These are phyloP conservation scores for Lynx canadensis DNA, from an alignment of 2,113 vertebrate genomes.

Conservation along the genomic window DNA sequence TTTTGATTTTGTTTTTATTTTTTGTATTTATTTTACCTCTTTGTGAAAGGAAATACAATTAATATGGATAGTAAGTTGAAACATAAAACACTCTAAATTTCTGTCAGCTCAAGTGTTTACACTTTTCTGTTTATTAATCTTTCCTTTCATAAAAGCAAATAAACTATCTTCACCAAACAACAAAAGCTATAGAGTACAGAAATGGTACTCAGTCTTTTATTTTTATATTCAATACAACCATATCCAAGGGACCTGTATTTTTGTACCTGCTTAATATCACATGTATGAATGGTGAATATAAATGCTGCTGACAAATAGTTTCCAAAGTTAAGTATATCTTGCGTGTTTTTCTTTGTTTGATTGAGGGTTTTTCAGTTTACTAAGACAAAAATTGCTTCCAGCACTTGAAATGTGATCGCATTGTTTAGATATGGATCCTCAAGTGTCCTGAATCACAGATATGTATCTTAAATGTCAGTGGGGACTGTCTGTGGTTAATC, in stretches of 20 bases:
- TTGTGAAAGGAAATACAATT: slow-evolving; percentile 24
- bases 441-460: slow-evolving; percentile 70
- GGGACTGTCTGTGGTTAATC: slow-evolving; percentile 75
- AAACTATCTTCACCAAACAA: background rate
- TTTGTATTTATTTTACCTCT: background rate
- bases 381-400: slow-evolving; percentile 67
- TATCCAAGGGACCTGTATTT: background rate
- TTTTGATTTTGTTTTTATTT: background rate
- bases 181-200: background rate
- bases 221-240: background rate
- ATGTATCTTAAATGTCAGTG: slow-evolving; percentile 64
- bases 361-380: slow-evolving; percentile 47
- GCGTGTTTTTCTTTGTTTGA: slow-evolving; percentile 57
- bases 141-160: background rate
- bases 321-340: slow-evolving; percentile 63
- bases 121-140: slow-evolving; percentile 55
- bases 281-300: background rate
- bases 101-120: slow-evolving; percentile 10
- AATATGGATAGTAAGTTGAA: background rate
- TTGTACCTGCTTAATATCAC: slow-evolving; percentile 28
- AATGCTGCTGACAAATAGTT: slow-evolving; percentile 57
- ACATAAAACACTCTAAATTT: background rate
- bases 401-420: slow-evolving; percentile 62
- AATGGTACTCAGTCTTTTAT: background rate
- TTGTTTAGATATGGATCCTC: slow-evolving; percentile 58